Percentiles rank a stretch among this genome's conserved stretches.
Conservation (phyloP, 2,113 vertebrate species). For the Macrotis lagotis region DNA sequence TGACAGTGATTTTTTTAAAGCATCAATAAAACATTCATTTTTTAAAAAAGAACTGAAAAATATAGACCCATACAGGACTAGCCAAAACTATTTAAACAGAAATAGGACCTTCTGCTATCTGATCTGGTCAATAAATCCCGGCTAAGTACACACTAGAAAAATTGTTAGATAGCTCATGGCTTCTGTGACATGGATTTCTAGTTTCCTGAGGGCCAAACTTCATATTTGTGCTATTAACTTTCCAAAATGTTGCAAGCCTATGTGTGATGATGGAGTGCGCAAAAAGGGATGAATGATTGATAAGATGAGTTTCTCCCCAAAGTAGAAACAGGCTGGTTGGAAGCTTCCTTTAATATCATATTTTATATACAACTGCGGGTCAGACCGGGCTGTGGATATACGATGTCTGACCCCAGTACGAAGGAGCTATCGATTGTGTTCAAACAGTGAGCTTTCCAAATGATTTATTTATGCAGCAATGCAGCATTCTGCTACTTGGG, state of each 20-base stretch:
- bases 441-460: slow-evolving; percentile 44
- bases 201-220: slow-evolving; percentile 56
- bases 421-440: slow-evolving; percentile 69
- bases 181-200: slow-evolving; percentile 36
- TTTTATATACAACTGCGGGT: slow-evolving; percentile 66
- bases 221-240: slow-evolving; percentile 50
- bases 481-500: slow-evolving; percentile 29
- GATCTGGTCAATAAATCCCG: slow-evolving; percentile 36
- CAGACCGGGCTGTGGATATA: slow-evolving; percentile 36
- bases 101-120: not conserved
- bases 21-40: no score
- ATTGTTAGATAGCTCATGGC: not conserved
- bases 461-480: slow-evolving; percentile 64
- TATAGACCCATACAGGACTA: not conserved
- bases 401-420: slow-evolving; percentile 51
- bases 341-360: slow-evolving; percentile 70
- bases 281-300: slow-evolving; percentile 66
- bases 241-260: slow-evolving; percentile 33
- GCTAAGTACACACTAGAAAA: slow-evolving; percentile 19
- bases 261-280: slow-evolving; percentile 41
- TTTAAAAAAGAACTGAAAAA: not conserved
- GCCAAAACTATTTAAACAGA: slow-evolving; percentile 39
- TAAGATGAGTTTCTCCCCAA: slow-evolving; percentile 41
- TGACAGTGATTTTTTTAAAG: not conserved
- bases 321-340: slow-evolving; percentile 48